These are phyloP conservation scores for Stratiomys singularior DNA, from an alignment of 2,888 invertebrate species.

Conservation along the genomic window DNA sequence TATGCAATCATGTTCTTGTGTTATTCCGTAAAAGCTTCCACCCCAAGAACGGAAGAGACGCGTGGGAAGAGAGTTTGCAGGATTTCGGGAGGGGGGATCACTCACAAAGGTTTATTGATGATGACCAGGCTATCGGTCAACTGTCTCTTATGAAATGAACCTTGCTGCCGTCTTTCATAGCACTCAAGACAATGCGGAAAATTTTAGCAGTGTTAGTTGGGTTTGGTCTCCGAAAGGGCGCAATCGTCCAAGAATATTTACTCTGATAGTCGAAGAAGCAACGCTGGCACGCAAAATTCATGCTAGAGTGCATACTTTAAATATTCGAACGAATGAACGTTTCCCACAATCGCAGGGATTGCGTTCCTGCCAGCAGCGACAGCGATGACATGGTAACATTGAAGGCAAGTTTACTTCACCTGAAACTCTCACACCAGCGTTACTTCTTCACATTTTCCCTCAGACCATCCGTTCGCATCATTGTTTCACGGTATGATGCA, in stretches of 20 bases:
- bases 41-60: neutral
- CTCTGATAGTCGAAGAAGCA: neutral
- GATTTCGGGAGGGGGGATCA: neutral
- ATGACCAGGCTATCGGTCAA: neutral
- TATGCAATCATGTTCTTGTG: too few species aligned
- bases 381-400: neutral
- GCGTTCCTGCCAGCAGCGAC: neutral
- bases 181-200: neutral
- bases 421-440: neutral
- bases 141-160: neutral
- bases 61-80: neutral
- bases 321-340: conserved; percentile 11
- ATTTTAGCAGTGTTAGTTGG: too few species aligned
- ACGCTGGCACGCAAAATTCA: conserved; percentile 36
- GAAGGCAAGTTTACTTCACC: conserved; percentile 9
- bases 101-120: neutral
- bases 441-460: conserved; percentile 7
- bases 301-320: conserved; percentile 38
- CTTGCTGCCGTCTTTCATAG: neutral
- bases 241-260: too few species aligned
- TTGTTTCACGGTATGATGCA: conserved; percentile 48
- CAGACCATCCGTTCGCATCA: conserved; percentile 37
- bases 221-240: too few species aligned
- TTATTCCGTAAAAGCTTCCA: neutral
- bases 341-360: conserved; percentile 2